These are phyloP conservation scores for Pachymerium ferrugineum DNA, from an alignment of 2,888 invertebrate species.

Conservation along the genomic window DNA sequence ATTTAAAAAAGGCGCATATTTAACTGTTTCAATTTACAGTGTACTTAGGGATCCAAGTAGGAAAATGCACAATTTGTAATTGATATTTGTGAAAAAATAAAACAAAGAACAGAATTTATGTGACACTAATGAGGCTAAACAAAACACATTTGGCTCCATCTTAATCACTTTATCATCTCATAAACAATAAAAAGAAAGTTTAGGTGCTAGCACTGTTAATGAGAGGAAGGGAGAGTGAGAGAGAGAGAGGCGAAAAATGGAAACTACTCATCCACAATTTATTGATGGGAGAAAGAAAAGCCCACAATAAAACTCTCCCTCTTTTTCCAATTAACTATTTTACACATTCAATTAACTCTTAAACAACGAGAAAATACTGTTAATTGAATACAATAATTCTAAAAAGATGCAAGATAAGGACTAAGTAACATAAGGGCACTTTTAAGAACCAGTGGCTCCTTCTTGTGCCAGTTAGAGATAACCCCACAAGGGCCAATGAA, in stretches of 20 bases:
- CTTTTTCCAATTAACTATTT: slow-evolving; percentile 5
- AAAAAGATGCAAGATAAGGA: slow-evolving; percentile 12
- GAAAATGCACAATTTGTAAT: too few relatives aligned
- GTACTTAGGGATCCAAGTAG: too few relatives aligned
- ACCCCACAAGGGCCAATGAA: background rate
- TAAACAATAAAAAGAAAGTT: background rate
- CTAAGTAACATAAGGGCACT: background rate
- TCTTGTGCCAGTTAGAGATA: background rate
- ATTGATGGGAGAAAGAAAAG: background rate
- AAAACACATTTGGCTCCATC: slow-evolving; percentile 5
- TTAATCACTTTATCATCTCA: slow-evolving; percentile 16
- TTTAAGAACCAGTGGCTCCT: slow-evolving; percentile 2
- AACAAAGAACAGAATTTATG: background rate
- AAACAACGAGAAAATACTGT: background rate
- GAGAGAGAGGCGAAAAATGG: too few relatives aligned
- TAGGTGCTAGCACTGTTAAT: slow-evolving; percentile 1
- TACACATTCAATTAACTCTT: slow-evolving; percentile 5
- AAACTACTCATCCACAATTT: slow-evolving; percentile 15
- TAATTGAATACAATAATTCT: slow-evolving; percentile 1
- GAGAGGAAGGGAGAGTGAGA: background rate
- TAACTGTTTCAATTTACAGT: too few relatives aligned
- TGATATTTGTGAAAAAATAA: too few relatives aligned
- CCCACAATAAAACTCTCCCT: background rate
- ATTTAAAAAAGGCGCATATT: too few relatives aligned
- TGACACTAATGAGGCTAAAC: slow-evolving; percentile 15